A percentile compares a stretch with the other conserved stretches of the same genome.
These are phyloP conservation scores for Cantharis nigra DNA, from an alignment of 2,888 invertebrate genomes.

Conservation along the genomic window DNA sequence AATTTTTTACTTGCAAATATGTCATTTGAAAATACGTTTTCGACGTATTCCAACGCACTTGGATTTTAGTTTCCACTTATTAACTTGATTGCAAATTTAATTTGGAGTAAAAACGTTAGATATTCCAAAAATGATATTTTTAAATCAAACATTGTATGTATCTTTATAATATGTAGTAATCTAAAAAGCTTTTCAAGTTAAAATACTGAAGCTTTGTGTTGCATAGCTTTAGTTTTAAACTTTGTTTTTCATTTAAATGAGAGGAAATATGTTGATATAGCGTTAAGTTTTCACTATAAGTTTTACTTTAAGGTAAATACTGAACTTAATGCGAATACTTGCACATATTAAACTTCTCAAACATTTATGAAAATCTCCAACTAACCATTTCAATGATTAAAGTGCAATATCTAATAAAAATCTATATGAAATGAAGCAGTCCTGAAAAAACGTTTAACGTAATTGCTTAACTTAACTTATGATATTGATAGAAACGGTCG, in stretches of 20 bases:
- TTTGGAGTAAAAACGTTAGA: too few species aligned
- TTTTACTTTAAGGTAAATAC: background rate
- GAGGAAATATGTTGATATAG: background rate
- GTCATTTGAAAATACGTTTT: slow-evolving; percentile 8
- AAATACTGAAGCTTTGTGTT: background rate
- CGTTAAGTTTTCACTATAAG: background rate
- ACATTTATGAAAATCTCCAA: background rate
- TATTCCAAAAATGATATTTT: background rate
- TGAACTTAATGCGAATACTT: background rate
- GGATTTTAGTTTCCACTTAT: too few species aligned
- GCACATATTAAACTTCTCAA: background rate
- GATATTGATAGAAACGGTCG: too few species aligned
- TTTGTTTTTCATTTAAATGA: background rate
- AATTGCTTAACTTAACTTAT: too few species aligned
- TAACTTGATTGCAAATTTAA: too few species aligned
- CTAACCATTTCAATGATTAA: background rate
- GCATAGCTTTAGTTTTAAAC: background rate
- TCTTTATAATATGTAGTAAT: too few species aligned
- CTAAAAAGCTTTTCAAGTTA: background rate
- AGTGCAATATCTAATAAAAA: background rate
- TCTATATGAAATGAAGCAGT: background rate
- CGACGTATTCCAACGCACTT: too few species aligned
- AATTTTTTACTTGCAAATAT: slow-evolving; percentile 15
- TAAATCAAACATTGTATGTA: background rate
- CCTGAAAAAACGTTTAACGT: too few species aligned